phyloP scores from a whole-genome alignment of 2,797 vertebrate species.

The Muscicapa comitata region DNA sequence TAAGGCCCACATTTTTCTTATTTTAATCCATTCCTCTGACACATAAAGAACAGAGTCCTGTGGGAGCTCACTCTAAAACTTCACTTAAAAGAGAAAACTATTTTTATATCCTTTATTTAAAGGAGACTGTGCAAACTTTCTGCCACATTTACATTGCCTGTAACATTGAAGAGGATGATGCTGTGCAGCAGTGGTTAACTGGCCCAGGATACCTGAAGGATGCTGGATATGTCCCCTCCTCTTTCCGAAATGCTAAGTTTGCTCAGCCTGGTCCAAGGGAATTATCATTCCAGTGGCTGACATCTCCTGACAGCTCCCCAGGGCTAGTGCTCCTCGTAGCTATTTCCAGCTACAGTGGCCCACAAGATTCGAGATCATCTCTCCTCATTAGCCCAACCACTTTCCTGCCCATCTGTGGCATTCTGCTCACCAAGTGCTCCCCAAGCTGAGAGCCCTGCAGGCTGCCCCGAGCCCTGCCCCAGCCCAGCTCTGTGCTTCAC shows the following conservation, averaged over 20 bases:
- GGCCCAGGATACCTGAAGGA: background rate
- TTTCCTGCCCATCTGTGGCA: background rate
- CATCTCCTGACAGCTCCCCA: constrained; percentile 37
- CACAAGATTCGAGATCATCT: background rate
- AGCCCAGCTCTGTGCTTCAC: background rate
- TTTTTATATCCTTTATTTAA: constrained; percentile 32
- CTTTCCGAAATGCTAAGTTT: background rate
- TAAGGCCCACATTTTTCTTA: constrained; percentile 65
- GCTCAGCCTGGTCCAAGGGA: constrained; percentile 2
- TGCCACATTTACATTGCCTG: background rate
- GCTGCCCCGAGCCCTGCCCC: background rate
- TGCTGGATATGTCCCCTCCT: background rate
- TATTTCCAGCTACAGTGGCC: constrained; percentile 32
- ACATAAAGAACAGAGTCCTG: constrained; percentile 34
- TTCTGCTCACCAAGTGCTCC: background rate
- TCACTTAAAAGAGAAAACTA: background rate
- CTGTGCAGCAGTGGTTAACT: background rate
- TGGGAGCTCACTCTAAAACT: constrained; percentile 47
- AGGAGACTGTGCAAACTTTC: constrained; percentile 17
- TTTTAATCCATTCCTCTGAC: constrained; percentile 49
- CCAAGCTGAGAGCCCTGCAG: background rate
- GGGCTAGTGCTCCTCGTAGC: background rate
- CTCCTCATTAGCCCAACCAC: background rate
- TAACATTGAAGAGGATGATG: background rate
- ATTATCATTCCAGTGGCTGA: constrained; percentile 1